These are phyloP conservation scores for Entelurus aequoreus DNA, from an alignment of 2,113 vertebrate species.

Conservation along the genomic window DNA sequence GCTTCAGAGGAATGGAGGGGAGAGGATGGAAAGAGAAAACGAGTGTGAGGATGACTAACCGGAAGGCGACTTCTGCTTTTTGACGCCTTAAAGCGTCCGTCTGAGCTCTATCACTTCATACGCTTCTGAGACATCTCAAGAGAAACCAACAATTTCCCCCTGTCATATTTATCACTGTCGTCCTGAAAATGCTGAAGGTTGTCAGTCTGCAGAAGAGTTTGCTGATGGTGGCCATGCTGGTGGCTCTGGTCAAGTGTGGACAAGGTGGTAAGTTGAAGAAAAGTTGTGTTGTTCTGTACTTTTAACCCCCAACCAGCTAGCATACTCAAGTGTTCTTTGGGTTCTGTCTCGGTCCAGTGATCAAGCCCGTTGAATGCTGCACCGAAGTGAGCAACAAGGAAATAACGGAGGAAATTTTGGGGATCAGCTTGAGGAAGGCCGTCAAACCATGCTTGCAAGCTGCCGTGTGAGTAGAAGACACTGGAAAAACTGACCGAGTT, in stretches of 20 bases:
- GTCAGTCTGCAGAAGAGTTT: slow-evolving; percentile 10
- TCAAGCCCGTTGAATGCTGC: slow-evolving; percentile 40
- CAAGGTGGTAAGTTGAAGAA: slow-evolving; percentile 19
- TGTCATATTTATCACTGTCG: not conserved
- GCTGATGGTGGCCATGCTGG: slow-evolving; percentile 24
- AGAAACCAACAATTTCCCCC: not conserved
- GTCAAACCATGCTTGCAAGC: slow-evolving; percentile 26
- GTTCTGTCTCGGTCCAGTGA: not conserved
- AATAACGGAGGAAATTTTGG: slow-evolving; percentile 16
- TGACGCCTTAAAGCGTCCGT: not conserved
- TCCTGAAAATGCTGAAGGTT: slow-evolving; percentile 29
- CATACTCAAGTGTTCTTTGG: not conserved
- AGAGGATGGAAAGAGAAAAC: not conserved
- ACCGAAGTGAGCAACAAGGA: accelerated
- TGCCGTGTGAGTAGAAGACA: slow-evolving; percentile 45
- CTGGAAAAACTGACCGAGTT: too few relatives aligned
- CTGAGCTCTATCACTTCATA: slow-evolving; percentile 6
- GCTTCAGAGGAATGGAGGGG: not conserved
- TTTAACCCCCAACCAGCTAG: too few relatives aligned
- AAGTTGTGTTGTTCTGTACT: too few relatives aligned
- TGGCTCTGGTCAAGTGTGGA: slow-evolving; percentile 2
- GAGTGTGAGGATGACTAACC: slow-evolving; percentile 15
- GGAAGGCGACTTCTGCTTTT: slow-evolving; percentile 43
- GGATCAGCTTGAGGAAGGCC: not conserved
- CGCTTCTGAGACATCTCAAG: not conserved